A percentile compares a stretch with the other conserved stretches of the same genome.
phyloP scores from a whole-genome alignment of 2,797 vertebrate genomes.

The Aulostomus chinensis region DNA sequence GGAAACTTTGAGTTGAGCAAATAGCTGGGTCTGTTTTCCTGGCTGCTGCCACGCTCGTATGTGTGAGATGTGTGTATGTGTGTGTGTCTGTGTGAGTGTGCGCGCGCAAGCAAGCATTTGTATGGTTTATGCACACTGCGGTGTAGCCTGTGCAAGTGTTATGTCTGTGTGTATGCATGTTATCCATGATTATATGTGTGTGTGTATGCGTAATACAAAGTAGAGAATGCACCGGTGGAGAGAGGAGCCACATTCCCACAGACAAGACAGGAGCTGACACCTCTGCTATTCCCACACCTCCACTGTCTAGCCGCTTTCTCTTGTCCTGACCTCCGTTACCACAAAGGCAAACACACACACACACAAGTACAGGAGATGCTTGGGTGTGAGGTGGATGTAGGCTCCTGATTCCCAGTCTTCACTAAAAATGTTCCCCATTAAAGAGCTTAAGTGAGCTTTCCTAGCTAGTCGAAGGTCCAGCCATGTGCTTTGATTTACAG shows the following conservation, averaged over 20 bases:
- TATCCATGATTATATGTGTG: background rate
- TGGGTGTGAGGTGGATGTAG: conserved; percentile 19
- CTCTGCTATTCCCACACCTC: conserved; percentile 73
- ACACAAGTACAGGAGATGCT: conserved; percentile 21
- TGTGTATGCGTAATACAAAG: conserved; percentile 34
- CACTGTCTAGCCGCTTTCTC: conserved; percentile 53
- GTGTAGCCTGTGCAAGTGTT: background rate
- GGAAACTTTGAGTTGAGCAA: conserved; percentile 81
- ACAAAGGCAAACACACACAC: conserved; percentile 47
- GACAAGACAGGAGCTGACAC: conserved; percentile 64
- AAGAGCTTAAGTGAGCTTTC: conserved; percentile 20
- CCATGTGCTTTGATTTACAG: conserved; percentile 59
- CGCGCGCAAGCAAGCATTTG: conserved; percentile 11
- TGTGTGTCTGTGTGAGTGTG: background rate
- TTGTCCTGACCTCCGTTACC: conserved; percentile 45
- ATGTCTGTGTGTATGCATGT: background rate
- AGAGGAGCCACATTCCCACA: conserved; percentile 53
- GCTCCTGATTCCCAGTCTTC: conserved; percentile 11
- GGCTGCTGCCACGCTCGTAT: conserved; percentile 54
- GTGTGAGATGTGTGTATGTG: conserved; percentile 47
- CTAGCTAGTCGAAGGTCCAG: conserved; percentile 9
- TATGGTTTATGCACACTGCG: conserved; percentile 10
- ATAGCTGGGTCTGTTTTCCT: conserved; percentile 77
- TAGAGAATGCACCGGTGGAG: conserved; percentile 38
- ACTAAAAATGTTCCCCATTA: conserved; percentile 3